Conservation (phyloP, 2,113 vertebrate species). For the Cyanoderma ruficeps region DNA sequence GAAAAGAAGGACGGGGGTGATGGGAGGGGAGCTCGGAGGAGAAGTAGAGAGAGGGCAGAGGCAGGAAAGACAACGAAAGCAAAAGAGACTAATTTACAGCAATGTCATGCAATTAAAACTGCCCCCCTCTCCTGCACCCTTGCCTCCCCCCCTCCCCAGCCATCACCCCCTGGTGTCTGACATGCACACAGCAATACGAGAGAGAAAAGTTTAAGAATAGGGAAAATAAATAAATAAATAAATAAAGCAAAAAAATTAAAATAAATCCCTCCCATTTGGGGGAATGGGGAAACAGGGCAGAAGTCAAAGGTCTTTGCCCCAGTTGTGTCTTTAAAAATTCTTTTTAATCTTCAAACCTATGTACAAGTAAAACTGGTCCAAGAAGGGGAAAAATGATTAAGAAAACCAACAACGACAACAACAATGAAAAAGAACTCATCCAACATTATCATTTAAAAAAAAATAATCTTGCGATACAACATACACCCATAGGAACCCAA, state of each 20-base stretch:
- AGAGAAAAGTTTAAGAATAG: conserved; percentile 84
- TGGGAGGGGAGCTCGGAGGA: conserved; percentile 66
- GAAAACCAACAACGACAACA: conserved; percentile 58
- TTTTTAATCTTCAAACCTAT: conserved; percentile 79
- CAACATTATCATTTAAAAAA: conserved; percentile 63
- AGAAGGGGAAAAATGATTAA: conserved; percentile 36
- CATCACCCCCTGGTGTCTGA: conserved; percentile 76
- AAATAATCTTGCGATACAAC: conserved; percentile 75
- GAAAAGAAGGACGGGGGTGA: conserved; percentile 61
- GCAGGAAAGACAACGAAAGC: conserved; percentile 69
- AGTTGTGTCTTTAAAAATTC: conserved; percentile 64
- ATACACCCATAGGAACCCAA: conserved; percentile 87
- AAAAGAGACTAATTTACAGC: conserved; percentile 71
- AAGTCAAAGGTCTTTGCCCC: conserved; percentile 69
- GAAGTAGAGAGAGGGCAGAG: conserved; percentile 60
- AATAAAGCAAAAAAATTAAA: conserved; percentile 24
- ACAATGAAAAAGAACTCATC: conserved; percentile 61
- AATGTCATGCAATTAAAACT: conserved; percentile 75
- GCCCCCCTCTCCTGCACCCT: conserved; percentile 68
- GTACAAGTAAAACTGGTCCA: conserved; percentile 83
- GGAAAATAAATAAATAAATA: conserved; percentile 70
- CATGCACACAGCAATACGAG: conserved; percentile 94
- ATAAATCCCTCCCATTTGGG: conserved; percentile 73
- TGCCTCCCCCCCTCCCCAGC: conserved; percentile 63
- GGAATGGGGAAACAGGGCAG: conserved; percentile 74